Evolutionary conservation across 2,888 invertebrate genomes (phyloP), one percentile per base, ranked within the genome.

Genomic region (Drosophila mulleri): DNA sequence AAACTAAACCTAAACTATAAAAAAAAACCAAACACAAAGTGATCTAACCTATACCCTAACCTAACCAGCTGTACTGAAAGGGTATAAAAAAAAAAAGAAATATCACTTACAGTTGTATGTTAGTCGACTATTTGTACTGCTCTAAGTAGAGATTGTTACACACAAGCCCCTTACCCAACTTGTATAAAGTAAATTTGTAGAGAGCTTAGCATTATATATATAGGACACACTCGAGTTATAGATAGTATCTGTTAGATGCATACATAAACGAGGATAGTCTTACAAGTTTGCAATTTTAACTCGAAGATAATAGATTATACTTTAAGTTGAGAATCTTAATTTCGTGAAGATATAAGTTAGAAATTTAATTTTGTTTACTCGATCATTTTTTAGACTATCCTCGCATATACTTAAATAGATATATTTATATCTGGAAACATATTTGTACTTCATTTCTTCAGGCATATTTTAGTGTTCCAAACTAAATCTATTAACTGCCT

Each of bases 141-240:
- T 75, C 82, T 81, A 84, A 75, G 75, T 83, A 85, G 75, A 62
- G 61, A 78, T 86, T 64, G 76, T 83, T 78, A 76, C 56, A 75
- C 60, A 39, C 37, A 41, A 18, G 14, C 9, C 58, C 35, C 45
- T 18, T 32, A 18, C 26, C 68, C 71, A 65, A 20, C 61, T 89
- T 89, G 90, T 89, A 87, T 86, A 90, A 83, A 89, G 73, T 87
- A 69, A 69, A 73, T 59, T 67, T 68, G 77, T 90, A 90, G 90
- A 80, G 88, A 88, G 90, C 89, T 88, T 90, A 88, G 77, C 70
- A 59, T 70, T 75, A 75, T 72, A 69, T 60, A 23, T 56, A 62
- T 75, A 83, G 67, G 63, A 69, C 44, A 69, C 53, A 72, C 64
- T 41, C 61, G 52, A 64, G 45, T 42, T 61, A 45, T 67, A 82